Evolutionary conservation across 2,888 invertebrate species (phyloP).

Genomic region (Stegophylla sp.): DNA sequence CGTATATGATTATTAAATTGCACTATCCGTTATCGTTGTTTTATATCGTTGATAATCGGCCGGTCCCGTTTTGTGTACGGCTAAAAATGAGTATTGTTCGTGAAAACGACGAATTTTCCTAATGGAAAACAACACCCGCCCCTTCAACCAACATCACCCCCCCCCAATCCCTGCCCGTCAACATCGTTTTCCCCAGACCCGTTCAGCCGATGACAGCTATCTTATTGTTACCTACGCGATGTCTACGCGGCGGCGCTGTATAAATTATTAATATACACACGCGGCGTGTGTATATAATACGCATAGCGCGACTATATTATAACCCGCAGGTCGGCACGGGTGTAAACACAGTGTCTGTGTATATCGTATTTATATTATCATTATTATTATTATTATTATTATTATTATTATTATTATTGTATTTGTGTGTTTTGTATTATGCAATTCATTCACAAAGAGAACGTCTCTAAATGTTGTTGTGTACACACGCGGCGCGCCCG

Average conservation of each 20-base stretch:
- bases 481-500: no score
- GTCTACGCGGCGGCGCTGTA: not conserved
- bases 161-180: no score
- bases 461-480: slow-evolving; percentile 35
- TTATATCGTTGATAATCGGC: not conserved
- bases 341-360: not conserved
- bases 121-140: slow-evolving; percentile 3
- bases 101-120: slow-evolving; percentile 18
- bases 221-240: slow-evolving; percentile 32
- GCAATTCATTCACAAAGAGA: slow-evolving; percentile 6
- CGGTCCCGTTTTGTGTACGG: not conserved
- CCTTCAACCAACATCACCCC: not conserved
- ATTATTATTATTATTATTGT: no score
- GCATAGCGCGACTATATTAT: no score
- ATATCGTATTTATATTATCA: not conserved
- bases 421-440: no score
- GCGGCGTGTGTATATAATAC: no score
- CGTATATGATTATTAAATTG: no score
- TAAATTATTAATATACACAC: slow-evolving; percentile 21
- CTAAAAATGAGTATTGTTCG: slow-evolving; percentile 11
- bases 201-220: slow-evolving; percentile 26
- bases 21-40: not conserved
- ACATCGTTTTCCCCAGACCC: not conserved
- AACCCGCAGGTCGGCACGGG: not conserved
- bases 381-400: no score